Conservation (phyloP, 2,113 vertebrate species). For the Ptyas mucosa region DNA sequence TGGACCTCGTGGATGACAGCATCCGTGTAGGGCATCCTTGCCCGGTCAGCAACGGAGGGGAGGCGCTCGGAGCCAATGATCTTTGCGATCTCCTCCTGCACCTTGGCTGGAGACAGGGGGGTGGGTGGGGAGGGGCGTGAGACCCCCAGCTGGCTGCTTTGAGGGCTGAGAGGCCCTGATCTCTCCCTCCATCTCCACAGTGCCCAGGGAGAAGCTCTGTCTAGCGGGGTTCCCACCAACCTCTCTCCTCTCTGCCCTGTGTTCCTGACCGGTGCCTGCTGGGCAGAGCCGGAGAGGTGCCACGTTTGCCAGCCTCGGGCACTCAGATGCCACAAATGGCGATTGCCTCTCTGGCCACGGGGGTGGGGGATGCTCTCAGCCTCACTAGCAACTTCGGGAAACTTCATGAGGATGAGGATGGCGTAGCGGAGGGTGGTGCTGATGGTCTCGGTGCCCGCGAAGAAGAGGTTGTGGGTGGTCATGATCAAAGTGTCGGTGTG, state of each 20-base stretch:
- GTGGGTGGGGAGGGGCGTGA: no score
- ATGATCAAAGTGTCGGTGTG: slow-evolving; percentile 64
- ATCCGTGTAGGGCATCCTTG: slow-evolving; percentile 31
- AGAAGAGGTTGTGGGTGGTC: slow-evolving; percentile 70
- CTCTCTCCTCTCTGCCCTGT: background rate
- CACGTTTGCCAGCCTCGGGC: background rate
- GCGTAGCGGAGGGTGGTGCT: slow-evolving; percentile 72
- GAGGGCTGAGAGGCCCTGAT: background rate
- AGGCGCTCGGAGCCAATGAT: slow-evolving; percentile 4
- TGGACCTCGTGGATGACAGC: slow-evolving; percentile 38
- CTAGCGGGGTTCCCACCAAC: background rate
- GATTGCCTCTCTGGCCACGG: background rate
- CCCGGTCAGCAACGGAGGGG: slow-evolving; percentile 12
- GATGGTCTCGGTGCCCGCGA: slow-evolving; percentile 75
- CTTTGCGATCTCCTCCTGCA: slow-evolving; percentile 29
- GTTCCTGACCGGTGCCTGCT: background rate
- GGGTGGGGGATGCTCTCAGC: background rate
- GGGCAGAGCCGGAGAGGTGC: background rate
- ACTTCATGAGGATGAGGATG: slow-evolving; percentile 70
- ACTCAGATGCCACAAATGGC: background rate
- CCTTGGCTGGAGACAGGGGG: background rate
- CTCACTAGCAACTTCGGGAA: slow-evolving; percentile 69
- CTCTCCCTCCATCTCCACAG: background rate
- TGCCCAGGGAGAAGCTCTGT: background rate
- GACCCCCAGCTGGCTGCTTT: accelerated